phyloP scores from a whole-genome alignment of 1,140 invertebrate species.

The Cydia strobilella region DNA sequence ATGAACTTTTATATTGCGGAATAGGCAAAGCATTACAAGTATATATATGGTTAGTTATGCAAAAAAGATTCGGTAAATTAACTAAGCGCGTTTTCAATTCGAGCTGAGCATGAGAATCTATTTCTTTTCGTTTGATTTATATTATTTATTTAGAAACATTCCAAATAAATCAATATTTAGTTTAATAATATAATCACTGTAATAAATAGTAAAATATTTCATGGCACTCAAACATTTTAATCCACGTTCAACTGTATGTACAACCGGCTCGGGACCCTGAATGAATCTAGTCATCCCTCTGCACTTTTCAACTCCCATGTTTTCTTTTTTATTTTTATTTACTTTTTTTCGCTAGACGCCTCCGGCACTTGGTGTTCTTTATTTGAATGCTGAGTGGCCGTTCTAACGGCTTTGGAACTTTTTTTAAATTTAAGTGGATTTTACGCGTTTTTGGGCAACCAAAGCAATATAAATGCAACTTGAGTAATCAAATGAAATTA shows the following conservation, averaged over 20 bases:
- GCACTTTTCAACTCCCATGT: slow-evolving; percentile 50
- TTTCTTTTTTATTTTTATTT: slow-evolving; percentile 58
- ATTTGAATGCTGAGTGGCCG: slow-evolving; percentile 29
- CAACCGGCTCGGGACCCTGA: slow-evolving; percentile 41
- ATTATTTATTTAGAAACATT: too few relatives aligned
- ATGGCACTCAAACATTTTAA: background rate
- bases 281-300: slow-evolving; percentile 60
- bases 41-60: too few relatives aligned
- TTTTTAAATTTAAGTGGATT: slow-evolving; percentile 27
- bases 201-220: too few relatives aligned
- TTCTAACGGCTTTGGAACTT: slow-evolving; percentile 34
- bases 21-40: too few relatives aligned
- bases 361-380: slow-evolving; percentile 52
- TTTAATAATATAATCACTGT: too few relatives aligned
- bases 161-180: too few relatives aligned
- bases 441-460: slow-evolving; percentile 16
- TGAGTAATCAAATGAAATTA: background rate
- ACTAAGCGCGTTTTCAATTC: too few relatives aligned
- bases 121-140: too few relatives aligned
- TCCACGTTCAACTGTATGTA: slow-evolving; percentile 20
- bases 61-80: too few relatives aligned
- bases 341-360: slow-evolving; percentile 61
- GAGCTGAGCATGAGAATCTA: too few relatives aligned
- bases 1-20: too few relatives aligned
- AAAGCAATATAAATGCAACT: background rate